A percentile compares a stretch with the other conserved stretches of the same genome.
Conservation (phyloP, 2,797 vertebrate species). For the Denticeps clupeoides region DNA sequence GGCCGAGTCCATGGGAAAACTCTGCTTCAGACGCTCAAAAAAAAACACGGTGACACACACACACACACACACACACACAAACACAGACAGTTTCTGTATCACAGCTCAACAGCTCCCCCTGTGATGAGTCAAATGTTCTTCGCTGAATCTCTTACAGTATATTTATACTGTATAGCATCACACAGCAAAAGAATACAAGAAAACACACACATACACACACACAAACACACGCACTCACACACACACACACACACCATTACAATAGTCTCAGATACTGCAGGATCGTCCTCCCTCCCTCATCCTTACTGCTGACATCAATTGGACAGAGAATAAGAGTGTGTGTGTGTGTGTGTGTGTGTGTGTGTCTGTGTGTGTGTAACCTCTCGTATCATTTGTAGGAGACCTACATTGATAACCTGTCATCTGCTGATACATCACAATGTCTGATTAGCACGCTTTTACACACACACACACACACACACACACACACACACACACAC, state of each 20-base stretch:
- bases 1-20: slow-evolving; percentile 51
- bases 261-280: too few species aligned
- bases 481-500: background rate
- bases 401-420: too few species aligned
- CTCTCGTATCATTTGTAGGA: too few species aligned
- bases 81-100: background rate
- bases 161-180: background rate
- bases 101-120: background rate
- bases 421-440: too few species aligned
- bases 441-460: too few species aligned
- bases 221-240: slow-evolving; percentile 12
- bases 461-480: slow-evolving; percentile 27
- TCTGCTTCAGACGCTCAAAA: slow-evolving; percentile 34
- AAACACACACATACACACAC: background rate
- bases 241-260: slow-evolving; percentile 13
- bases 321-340: background rate
- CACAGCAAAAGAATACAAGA: background rate
- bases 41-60: slow-evolving; percentile 24
- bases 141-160: slow-evolving; percentile 18
- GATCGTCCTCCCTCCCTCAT: too few species aligned
- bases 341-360: too few species aligned
- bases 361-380: too few species aligned
- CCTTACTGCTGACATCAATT: too few species aligned
- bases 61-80: too few species aligned
- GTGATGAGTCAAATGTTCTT: too few species aligned